These are phyloP conservation scores for Corella eumyota DNA, from an alignment of 23 tunicate species.

Conservation along the genomic window DNA sequence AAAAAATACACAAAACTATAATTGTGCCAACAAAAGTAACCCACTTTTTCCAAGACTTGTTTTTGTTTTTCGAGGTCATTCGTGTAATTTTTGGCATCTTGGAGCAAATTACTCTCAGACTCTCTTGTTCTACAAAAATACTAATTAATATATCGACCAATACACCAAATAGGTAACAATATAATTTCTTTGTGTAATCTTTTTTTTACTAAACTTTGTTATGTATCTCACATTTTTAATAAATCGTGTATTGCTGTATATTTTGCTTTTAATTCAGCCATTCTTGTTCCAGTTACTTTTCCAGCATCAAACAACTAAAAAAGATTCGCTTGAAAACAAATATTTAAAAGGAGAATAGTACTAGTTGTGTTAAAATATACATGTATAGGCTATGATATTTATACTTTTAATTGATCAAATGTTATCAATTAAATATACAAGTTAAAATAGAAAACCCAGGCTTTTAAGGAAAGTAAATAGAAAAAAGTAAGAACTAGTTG, in stretches of 20 bases:
- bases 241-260: constrained; percentile 69
- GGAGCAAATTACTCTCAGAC: constrained; percentile 56
- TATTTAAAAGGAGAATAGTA: not conserved
- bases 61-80: constrained; percentile 57
- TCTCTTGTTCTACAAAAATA: constrained; percentile 49
- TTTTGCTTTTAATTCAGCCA: constrained; percentile 88
- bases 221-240: constrained; percentile 71
- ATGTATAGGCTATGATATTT: too few species aligned
- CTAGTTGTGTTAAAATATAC: not conserved
- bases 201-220: too few species aligned
- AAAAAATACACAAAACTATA: not conserved
- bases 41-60: constrained; percentile 66
- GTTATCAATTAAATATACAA: too few species aligned
- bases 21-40: not conserved
- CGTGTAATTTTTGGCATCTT: constrained; percentile 68
- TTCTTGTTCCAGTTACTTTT: constrained; percentile 78
- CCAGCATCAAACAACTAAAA: constrained; percentile 82
- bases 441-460: too few species aligned
- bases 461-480: too few species aligned
- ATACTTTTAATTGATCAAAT: too few species aligned
- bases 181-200: too few species aligned
- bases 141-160: too few species aligned
- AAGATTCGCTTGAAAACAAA: not conserved
- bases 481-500: too few species aligned
- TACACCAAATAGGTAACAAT: too few species aligned